These are phyloP conservation scores for Sminthurides aquaticus DNA, from an alignment of 2,888 invertebrate genomes.

Conservation along the genomic window DNA sequence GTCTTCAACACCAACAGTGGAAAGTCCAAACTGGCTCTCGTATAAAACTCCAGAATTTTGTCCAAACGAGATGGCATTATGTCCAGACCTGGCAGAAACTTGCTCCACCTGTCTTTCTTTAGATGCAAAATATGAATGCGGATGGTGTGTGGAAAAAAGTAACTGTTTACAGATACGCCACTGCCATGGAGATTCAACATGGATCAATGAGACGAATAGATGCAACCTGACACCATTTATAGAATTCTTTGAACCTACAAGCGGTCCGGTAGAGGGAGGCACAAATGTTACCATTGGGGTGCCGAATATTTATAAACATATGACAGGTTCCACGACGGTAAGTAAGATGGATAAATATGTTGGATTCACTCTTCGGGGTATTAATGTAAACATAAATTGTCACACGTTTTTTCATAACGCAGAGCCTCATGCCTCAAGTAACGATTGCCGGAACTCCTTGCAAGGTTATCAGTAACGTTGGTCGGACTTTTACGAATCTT, in stretches of 20 bases:
- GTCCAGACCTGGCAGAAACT: constrained; percentile 13
- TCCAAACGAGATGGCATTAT: background rate
- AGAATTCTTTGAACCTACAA: constrained; percentile 2
- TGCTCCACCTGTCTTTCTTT: constrained; percentile 7
- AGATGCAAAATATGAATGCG: constrained; percentile 6
- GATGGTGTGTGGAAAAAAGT: constrained; percentile 11
- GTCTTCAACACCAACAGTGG: background rate
- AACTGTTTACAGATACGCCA: constrained; percentile 4
- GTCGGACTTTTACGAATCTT: background rate
- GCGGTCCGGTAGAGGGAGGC: constrained; percentile 12
- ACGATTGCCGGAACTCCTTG: background rate
- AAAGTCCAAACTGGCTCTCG: background rate
- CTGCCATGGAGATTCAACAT: constrained; percentile 2
- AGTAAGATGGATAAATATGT: no score
- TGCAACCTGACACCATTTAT: constrained; percentile 10
- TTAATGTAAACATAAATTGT: no score
- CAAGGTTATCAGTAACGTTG: background rate
- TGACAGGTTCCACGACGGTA: background rate
- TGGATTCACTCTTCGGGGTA: no score
- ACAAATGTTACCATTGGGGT: constrained; percentile 1
- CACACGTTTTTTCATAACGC: background rate
- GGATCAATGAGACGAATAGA: background rate
- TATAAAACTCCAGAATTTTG: background rate
- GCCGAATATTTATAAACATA: background rate
- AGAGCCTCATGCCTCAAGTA: background rate